Conservation (phyloP, 2,797 vertebrate genomes). For the Sparidentex hasta region DNA sequence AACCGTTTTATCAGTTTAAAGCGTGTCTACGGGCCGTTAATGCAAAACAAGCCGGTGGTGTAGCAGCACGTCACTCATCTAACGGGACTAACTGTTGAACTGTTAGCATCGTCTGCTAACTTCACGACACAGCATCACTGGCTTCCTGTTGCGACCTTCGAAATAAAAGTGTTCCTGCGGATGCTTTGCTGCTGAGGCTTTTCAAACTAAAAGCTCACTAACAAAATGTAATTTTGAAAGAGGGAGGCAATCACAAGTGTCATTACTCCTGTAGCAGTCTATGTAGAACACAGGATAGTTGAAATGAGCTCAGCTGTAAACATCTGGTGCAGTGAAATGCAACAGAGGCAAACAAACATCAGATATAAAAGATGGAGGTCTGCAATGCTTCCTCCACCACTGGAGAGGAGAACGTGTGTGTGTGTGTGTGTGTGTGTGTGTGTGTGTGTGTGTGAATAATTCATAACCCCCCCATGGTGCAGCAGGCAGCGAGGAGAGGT, state of each 20-base stretch:
- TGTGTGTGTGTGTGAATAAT: conserved; percentile 63
- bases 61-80: neutral
- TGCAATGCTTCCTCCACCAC: neutral
- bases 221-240: neutral
- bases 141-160: neutral
- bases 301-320: neutral
- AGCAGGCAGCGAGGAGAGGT: conserved; percentile 24
- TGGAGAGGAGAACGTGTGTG: conserved; percentile 7
- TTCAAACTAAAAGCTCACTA: conserved; percentile 20
- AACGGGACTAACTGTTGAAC: neutral
- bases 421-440: neutral
- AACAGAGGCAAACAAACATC: neutral
- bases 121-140: rapidly evolving
- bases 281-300: neutral
- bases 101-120: neutral
- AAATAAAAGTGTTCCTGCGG: neutral
- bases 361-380: neutral
- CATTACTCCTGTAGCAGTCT: neutral
- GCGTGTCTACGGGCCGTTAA: rapidly evolving
- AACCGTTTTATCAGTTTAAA: rapidly evolving
- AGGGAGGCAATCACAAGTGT: neutral
- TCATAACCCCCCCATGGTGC: conserved; percentile 50
- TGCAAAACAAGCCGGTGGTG: rapidly evolving
- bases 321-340: no score
- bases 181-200: neutral